phyloP scores from a whole-genome alignment of 2,888 invertebrate species.

The Microctonus aethiopoides region DNA sequence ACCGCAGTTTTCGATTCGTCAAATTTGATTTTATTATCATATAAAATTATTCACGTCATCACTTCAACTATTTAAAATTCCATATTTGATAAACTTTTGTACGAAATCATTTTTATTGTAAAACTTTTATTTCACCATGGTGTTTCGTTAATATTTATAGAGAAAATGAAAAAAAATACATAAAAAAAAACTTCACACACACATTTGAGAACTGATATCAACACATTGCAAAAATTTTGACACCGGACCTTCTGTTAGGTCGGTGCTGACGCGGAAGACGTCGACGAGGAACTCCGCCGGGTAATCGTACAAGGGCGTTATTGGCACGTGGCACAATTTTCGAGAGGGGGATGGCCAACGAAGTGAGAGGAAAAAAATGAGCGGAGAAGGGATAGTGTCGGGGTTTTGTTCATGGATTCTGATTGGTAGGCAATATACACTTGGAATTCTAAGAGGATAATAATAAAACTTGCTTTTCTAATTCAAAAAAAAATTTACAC shows the following conservation, averaged over 20 bases:
- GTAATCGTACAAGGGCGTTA: constrained; percentile 52
- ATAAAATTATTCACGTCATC: background rate
- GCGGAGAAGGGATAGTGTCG: constrained; percentile 16
- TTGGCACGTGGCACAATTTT: constrained; percentile 58
- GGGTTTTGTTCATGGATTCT: constrained; percentile 39
- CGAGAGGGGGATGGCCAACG: constrained; percentile 28
- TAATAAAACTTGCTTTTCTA: too few species aligned
- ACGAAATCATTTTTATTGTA: background rate
- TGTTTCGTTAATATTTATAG: background rate
- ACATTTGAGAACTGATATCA: constrained; percentile 21
- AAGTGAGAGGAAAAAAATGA: constrained; percentile 2
- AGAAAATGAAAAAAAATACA: constrained; percentile 14
- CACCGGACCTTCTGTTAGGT: background rate
- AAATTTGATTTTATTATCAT: background rate
- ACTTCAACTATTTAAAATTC: background rate
- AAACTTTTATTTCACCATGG: background rate
- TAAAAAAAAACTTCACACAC: constrained; percentile 14
- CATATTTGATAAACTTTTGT: background rate
- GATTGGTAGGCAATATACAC: constrained; percentile 51
- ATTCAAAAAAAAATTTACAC: background rate
- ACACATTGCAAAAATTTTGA: constrained; percentile 25
- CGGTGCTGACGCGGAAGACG: constrained; percentile 33
- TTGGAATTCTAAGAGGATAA: background rate
- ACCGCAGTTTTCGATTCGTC: background rate
- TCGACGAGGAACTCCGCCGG: constrained; percentile 29